Evolutionary conservation across 2,113 vertebrate species (phyloP), one percentile per base, ranked within the genome.

Genomic region (Saguinus imperator): DNA sequence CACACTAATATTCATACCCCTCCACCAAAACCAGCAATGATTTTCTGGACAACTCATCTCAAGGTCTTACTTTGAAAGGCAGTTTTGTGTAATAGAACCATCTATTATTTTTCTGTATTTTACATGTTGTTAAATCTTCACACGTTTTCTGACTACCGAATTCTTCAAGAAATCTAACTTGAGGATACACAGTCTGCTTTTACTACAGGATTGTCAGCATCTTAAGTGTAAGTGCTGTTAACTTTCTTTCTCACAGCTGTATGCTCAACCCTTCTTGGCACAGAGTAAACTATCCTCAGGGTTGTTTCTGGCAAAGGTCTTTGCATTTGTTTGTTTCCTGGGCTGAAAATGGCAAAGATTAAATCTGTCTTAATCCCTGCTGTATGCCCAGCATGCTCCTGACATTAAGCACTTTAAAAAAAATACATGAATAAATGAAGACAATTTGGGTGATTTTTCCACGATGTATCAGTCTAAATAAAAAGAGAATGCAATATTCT

Each of bases 321-420:
- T 96, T 66, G 5, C 52, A 93, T 86, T 50, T 94, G 14, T 79
- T 86, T 75, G 37, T 80, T 86, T 88, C 20, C 29, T 87, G 3
- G 61, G 29, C 35, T 93, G 32, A 94, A 92, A 89, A 70, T 88
- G 82, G n/a, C 40, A 91, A 88, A 85, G 8, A 89, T 72, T 55
- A 92, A 92, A 76, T 81, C 21, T 13, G 37, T 94, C 20, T 73
- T 88, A 72, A 83, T 91, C 9, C 29, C 5, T 96, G 1, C 21
- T n/a, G 12, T 58, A 57, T 61, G 3, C 6, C 61, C 4, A 40
- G 17, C 12, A 40, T 5, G 35, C 1, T 17, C 6, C 25, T 66
- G 48, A 20, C n/a, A 75, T 1, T 73, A 32, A 66, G 40, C 86
- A 35, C 48, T 86, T 92, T 40, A 32, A 68, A 68, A n/a, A 0